A percentile compares a stretch with the other conserved stretches of the same genome.
Conservation (phyloP, 2,113 vertebrate genomes). For the Pituophis catenifer region DNA sequence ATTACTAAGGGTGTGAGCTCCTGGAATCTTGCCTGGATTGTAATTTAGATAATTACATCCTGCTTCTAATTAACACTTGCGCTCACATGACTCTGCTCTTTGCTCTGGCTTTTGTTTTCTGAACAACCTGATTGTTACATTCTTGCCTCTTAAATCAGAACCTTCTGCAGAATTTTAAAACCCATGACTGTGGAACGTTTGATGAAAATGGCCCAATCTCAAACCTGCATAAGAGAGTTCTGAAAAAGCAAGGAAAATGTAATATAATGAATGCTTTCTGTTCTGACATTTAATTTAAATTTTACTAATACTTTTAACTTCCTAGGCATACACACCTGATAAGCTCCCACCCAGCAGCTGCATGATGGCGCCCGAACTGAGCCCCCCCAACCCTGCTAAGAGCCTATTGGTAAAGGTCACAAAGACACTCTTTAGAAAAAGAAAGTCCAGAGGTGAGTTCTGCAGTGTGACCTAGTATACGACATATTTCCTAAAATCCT, state of each 20-base stretch:
- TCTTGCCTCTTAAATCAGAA: not conserved
- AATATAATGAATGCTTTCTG: not conserved
- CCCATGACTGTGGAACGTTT: not conserved
- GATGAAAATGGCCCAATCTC: not conserved
- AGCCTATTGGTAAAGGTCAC: conserved; percentile 94
- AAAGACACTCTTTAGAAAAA: conserved; percentile 92
- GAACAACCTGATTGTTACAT: not conserved
- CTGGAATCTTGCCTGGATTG: conserved; percentile 1
- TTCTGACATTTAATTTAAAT: not conserved
- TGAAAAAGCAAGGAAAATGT: not conserved
- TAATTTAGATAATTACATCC: conserved; percentile 34
- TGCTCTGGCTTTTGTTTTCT: conserved; percentile 3
- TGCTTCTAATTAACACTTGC: conserved; percentile 14
- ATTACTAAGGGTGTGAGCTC: conserved; percentile 6
- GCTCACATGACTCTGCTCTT: not conserved
- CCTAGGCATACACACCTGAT: conserved; percentile 90
- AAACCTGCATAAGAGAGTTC: not conserved
- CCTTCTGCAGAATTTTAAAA: not conserved
- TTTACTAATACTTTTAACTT: conserved; percentile 29
- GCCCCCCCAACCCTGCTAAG: conserved; percentile 87
- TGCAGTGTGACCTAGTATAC: not conserved
- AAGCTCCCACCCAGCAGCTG: conserved; percentile 92
- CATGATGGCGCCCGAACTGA: conserved; percentile 87
- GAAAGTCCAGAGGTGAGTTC: conserved; percentile 83
- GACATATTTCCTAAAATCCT: not conserved